These are phyloP conservation scores for Festucalex cinctus DNA, from an alignment of 2,113 vertebrate species.

Conservation along the genomic window DNA sequence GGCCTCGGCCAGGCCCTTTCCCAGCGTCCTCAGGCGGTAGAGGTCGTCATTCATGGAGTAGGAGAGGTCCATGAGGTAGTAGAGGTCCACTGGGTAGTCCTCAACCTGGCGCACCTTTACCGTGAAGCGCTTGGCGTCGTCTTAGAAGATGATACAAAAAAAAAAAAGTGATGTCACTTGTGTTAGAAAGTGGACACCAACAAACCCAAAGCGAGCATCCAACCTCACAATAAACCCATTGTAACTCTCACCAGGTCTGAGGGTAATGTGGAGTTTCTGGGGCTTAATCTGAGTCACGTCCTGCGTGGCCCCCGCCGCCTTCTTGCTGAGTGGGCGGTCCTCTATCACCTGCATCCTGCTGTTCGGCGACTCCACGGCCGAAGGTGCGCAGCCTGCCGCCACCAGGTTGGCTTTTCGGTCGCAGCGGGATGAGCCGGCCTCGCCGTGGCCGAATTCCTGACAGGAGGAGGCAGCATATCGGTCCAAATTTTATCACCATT, in stretches of 20 bases:
- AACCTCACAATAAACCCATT: too few species aligned
- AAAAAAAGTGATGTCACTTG: too few species aligned
- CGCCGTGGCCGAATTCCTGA: slow-evolving; percentile 68
- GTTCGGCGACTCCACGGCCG: slow-evolving; percentile 78
- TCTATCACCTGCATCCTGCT: slow-evolving; percentile 75
- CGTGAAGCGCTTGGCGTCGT: slow-evolving; percentile 85
- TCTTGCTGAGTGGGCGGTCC: slow-evolving; percentile 80
- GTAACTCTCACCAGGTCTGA: slow-evolving; percentile 90
- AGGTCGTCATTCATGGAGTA: slow-evolving; percentile 97
- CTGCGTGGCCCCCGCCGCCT: slow-evolving; percentile 79
- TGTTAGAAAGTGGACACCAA: background rate
- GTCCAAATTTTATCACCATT: background rate
- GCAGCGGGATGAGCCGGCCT: slow-evolving; percentile 77
- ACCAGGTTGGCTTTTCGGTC: slow-evolving; percentile 78
- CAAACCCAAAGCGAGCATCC: too few species aligned
- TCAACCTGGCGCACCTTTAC: slow-evolving; percentile 93
- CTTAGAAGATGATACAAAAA: slow-evolving; percentile 56
- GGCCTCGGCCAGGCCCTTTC: slow-evolving; percentile 81
- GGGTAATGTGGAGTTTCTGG: slow-evolving; percentile 82
- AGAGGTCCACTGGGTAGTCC: slow-evolving; percentile 96
- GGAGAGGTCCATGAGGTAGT: slow-evolving; percentile 98
- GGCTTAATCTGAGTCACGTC: slow-evolving; percentile 89
- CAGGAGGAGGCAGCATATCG: background rate
- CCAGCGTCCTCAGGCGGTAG: slow-evolving; percentile 81
- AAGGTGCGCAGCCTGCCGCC: slow-evolving; percentile 64